Percentiles rank a stretch among this genome's conserved stretches.
phyloP scores from a whole-genome alignment of 1,140 invertebrate species.

The Hormaphis cornu region DNA sequence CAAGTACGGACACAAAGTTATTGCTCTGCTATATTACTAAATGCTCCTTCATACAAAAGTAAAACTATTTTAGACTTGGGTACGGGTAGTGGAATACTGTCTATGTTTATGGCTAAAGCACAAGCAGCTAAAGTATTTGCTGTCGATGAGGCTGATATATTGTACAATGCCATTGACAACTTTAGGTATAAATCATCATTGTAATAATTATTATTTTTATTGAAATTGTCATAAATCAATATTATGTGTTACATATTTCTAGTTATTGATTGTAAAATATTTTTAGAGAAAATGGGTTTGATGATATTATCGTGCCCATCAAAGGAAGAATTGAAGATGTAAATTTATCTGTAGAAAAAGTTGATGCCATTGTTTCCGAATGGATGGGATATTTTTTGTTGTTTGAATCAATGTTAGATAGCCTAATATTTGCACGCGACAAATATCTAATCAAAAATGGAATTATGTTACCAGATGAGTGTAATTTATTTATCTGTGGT shows the following conservation, averaged over 20 bases:
- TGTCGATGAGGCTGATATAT: constrained; percentile 83
- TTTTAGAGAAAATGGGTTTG: constrained; percentile 60
- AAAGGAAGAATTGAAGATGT: constrained; percentile 84
- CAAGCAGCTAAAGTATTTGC: constrained; percentile 88
- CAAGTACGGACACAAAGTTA: constrained; percentile 85
- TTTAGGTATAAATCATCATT: constrained; percentile 58
- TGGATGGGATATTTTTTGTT: constrained; percentile 99
- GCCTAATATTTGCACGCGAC: constrained; percentile 81
- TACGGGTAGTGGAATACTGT: constrained; percentile 92
- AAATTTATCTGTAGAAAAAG: constrained; percentile 68
- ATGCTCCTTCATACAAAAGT: constrained; percentile 56
- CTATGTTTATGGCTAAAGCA: constrained; percentile 89
- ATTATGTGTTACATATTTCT: background rate
- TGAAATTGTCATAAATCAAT: background rate
- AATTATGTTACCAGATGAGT: constrained; percentile 76
- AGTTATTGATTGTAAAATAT: too few relatives aligned
- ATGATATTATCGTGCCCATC: constrained; percentile 64
- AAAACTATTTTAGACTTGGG: constrained; percentile 92
- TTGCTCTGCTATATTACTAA: constrained; percentile 81
- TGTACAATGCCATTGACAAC: constrained; percentile 76
- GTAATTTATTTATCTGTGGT: constrained; percentile 77
- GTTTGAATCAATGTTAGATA: constrained; percentile 96
- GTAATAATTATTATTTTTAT: background rate
- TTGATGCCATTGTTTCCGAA: constrained; percentile 95
- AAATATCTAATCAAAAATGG: constrained; percentile 77